Evolutionary conservation across 2,113 vertebrate species (phyloP).

Genomic region (Capreolus pygargus): DNA sequence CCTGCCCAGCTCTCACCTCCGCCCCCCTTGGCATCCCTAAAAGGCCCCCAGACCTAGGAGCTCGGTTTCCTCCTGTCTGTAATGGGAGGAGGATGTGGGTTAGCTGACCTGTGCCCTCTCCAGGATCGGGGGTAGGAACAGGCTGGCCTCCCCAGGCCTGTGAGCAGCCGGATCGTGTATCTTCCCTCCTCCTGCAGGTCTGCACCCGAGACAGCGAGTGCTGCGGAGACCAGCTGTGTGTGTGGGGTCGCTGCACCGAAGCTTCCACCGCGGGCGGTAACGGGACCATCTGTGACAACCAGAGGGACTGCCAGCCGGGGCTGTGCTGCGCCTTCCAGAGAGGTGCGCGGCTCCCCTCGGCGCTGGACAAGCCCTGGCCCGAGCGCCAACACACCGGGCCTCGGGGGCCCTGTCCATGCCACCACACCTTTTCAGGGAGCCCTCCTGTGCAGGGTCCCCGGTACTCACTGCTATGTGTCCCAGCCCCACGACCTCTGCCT

Average conservation of each 20-base stretch:
- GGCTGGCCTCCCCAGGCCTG: too few species aligned
- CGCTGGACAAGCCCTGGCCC: background rate
- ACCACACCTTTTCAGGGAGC: too few species aligned
- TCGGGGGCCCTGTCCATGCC: background rate
- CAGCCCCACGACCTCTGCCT: background rate
- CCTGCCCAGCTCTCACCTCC: background rate
- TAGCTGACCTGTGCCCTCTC: rapidly evolving
- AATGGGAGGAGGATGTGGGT: background rate
- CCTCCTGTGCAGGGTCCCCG: background rate
- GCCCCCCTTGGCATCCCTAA: too few species aligned
- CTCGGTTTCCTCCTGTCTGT: background rate
- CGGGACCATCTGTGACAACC: constrained; percentile 92
- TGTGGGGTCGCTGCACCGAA: constrained; percentile 89
- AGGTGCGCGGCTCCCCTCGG: constrained; percentile 77
- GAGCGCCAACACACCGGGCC: rapidly evolving
- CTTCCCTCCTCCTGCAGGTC: constrained; percentile 70
- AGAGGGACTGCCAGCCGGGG: constrained; percentile 87
- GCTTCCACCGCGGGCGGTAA: constrained; percentile 85
- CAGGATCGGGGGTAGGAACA: background rate
- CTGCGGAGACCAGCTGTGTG: constrained; percentile 89
- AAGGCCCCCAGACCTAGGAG: background rate
- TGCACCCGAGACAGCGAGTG: constrained; percentile 91
- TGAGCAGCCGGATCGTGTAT: rapidly evolving
- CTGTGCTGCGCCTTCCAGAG: constrained; percentile 92
- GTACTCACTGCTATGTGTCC: too few species aligned